Base-by-base conservation (phyloP, 2,113 vertebrate species). In the Osmerus eperlanus region DNA sequence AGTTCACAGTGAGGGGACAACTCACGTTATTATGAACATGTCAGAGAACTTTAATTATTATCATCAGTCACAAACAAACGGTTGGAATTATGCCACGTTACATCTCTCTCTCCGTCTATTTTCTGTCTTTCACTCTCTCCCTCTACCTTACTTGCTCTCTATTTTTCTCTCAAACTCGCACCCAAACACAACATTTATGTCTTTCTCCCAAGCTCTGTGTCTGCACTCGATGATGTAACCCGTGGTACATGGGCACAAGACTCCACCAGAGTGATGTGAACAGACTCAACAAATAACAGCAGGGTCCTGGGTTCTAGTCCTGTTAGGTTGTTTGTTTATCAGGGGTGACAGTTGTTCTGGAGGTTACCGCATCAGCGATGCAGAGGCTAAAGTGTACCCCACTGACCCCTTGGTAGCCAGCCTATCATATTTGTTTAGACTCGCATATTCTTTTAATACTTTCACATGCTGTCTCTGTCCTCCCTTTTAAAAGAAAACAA, bases 311-410 rank as follows among this genome's bases (percentile, higher is more conserved):
- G 41, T 47, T 36, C 32, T 36, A 6, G 32, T 36, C 32, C 32
- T 36, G 32, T 36, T 36, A 6, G 32, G 32, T 2, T 47, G 41
- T 47, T 47, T 47, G 41, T 12, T 61, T 60, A 60, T 25, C 29
- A 61, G 36, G 59, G 28, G 36, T 41, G 55, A 56, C 67, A 59
- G 67, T 69, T 67, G 13, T 54, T 47, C 41, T 12, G 41, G 32
- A 36, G 32, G 41, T 36, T 36, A 1, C 32, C 4, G 32, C 32
- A 36, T 5, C 32, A 36, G 32, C 6, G 32, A 36, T 36, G 32
- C 32, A 8, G 32, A 5, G 5, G 7, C 0, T 36, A 36, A 36
- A 36, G 32, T 36, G 4, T 4, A 36, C 32, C 32, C 61, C 15
- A 41, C 7, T 9, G 3, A 16, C 63, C 29, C 16, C 29, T 36